Evolutionary conservation across 2,888 invertebrate species (phyloP).

Genomic region (Zaprionus lineosus): DNA sequence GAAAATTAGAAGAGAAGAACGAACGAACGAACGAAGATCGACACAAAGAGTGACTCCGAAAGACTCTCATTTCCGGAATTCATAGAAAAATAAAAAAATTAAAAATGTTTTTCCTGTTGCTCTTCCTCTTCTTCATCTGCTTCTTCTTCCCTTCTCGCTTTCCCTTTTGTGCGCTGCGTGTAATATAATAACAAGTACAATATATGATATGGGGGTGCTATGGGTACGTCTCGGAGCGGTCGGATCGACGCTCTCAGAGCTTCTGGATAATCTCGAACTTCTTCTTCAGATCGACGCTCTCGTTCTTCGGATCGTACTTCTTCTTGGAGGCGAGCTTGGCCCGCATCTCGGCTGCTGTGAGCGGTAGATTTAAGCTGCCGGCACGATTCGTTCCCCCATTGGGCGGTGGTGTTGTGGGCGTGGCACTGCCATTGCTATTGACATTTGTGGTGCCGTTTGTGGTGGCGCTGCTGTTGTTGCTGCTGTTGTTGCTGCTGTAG

Average conservation of each 20-base stretch:
- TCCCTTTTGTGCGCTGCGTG: constrained; percentile 36
- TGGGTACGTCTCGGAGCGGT: background rate
- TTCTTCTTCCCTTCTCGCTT: background rate
- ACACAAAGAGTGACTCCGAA: background rate
- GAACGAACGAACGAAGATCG: no score
- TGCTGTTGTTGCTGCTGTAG: constrained; percentile 37
- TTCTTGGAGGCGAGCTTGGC: constrained; percentile 93
- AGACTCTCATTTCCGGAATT: background rate
- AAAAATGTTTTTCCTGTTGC: no score
- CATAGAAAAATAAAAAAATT: background rate
- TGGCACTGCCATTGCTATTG: constrained; percentile 35
- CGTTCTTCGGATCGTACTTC: constrained; percentile 94
- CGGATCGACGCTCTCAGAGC: constrained; percentile 85
- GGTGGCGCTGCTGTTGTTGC: constrained; percentile 4
- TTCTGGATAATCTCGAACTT: constrained; percentile 97
- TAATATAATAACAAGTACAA: constrained; percentile 64
- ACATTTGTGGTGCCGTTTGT: constrained; percentile 30
- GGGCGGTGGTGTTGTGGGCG: constrained; percentile 31
- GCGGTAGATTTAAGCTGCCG: constrained; percentile 88
- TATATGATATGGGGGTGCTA: constrained; percentile 9
- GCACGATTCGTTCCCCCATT: constrained; percentile 54
- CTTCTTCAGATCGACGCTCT: constrained; percentile 94
- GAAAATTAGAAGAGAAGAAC: no score
- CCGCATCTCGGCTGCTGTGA: constrained; percentile 96
- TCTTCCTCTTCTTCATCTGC: background rate